These are phyloP conservation scores for Thamnophis sirtalis DNA, from an alignment of 2,113 vertebrate genomes.

Conservation along the genomic window DNA sequence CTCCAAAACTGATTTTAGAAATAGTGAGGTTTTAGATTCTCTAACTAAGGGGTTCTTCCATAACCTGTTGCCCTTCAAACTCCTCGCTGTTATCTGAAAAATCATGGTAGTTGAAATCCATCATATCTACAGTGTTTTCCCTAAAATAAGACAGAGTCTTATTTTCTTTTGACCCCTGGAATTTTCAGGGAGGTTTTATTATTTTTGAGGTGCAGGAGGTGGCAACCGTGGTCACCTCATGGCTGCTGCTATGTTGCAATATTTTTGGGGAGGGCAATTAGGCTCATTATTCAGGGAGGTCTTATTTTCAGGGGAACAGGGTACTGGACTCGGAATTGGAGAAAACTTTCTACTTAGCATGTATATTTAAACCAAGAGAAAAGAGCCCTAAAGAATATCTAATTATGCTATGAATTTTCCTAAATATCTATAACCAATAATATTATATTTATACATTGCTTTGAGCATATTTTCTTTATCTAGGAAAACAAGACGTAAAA, in stretches of 20 bases:
- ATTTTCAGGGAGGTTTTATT: too few relatives aligned
- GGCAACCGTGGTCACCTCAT: too few relatives aligned
- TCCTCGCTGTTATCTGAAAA: background rate
- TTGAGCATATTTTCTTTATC: background rate
- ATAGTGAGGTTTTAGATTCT: background rate
- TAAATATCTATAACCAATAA: background rate
- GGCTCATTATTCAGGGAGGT: too few relatives aligned
- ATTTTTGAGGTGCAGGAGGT: too few relatives aligned
- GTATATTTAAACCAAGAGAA: background rate
- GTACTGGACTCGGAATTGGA: background rate
- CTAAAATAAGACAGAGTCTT: too few relatives aligned
- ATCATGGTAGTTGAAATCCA: background rate
- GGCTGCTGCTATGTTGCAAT: too few relatives aligned
- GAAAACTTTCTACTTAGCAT: background rate
- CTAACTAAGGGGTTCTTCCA: background rate
- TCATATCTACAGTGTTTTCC: background rate
- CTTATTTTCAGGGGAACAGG: too few relatives aligned
- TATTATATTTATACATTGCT: background rate
- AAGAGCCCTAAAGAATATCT: background rate
- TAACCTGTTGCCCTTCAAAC: background rate
- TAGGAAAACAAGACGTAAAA: background rate
- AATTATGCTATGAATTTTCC: background rate
- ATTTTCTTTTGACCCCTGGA: too few relatives aligned
- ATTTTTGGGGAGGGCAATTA: too few relatives aligned
- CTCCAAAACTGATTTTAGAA: background rate